phyloP scores from a whole-genome alignment of 2,113 vertebrate genomes.

The Catharus fuscescens region DNA sequence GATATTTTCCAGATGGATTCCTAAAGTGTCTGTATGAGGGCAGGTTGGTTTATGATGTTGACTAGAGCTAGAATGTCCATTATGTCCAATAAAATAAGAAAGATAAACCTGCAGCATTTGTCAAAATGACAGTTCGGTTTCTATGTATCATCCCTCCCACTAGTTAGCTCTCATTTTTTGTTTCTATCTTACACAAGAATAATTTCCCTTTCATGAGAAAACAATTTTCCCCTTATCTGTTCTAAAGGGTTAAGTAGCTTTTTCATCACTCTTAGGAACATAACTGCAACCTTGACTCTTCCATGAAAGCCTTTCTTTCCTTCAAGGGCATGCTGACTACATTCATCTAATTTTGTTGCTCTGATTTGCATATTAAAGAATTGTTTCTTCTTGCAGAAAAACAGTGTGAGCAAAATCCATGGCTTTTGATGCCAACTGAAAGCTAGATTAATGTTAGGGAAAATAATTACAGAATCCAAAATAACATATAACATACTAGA shows the following conservation, averaged over 20 bases:
- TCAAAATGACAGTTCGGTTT: not conserved
- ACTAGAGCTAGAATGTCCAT: not conserved
- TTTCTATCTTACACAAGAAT: not conserved
- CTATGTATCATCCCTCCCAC: not conserved
- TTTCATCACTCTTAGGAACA: not conserved
- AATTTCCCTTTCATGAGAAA: not conserved
- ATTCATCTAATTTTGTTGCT: not conserved
- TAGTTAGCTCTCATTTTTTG: not conserved
- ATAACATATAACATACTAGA: not conserved
- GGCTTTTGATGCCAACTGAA: conserved; percentile 22
- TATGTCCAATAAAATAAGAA: not conserved
- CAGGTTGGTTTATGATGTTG: not conserved
- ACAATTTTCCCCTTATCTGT: not conserved
- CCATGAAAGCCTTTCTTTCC: conserved; percentile 25
- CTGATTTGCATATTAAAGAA: conserved; percentile 59
- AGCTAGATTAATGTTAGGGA: not conserved
- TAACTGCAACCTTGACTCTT: conserved; percentile 12
- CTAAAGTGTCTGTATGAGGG: not conserved
- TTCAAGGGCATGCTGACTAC: conserved; percentile 21
- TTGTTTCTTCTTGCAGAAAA: conserved; percentile 46
- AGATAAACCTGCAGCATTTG: not conserved
- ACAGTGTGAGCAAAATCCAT: not conserved
- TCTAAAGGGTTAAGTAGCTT: conserved; percentile 22
- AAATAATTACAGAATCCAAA: conserved; percentile 14
- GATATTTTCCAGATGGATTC: not conserved